Evolutionary conservation across 2,888 invertebrate genomes (phyloP).

Genomic region (Chymomyza amoena): DNA sequence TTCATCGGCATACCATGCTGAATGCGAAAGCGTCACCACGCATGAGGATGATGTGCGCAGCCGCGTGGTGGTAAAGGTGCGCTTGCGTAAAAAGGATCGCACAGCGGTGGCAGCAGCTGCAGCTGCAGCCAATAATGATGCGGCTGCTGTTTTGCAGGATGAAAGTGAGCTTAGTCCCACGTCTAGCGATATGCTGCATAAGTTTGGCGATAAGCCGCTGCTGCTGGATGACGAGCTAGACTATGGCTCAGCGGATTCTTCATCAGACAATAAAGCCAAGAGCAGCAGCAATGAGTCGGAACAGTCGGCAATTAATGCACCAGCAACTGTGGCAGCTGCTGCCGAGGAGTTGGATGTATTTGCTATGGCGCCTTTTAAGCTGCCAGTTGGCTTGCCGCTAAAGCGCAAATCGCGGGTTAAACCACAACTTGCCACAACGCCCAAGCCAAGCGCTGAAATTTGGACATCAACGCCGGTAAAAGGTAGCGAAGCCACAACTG

Average conservation of each 20-base stretch:
- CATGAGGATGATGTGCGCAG: conserved; percentile 81
- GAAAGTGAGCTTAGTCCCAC: conserved; percentile 81
- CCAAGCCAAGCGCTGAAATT: conserved; percentile 59
- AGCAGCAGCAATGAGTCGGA: conserved; percentile 68
- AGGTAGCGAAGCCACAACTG: conserved; percentile 23
- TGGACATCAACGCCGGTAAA: conserved; percentile 78
- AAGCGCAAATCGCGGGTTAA: conserved; percentile 57
- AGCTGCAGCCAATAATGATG: conserved; percentile 31
- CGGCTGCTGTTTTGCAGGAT: conserved; percentile 56
- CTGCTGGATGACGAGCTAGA: conserved; percentile 89
- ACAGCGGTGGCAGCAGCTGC: conserved; percentile 46
- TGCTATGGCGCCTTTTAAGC: conserved; percentile 84
- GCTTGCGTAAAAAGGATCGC: conserved; percentile 79
- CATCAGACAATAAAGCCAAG: conserved; percentile 37
- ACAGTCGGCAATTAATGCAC: conserved; percentile 45
- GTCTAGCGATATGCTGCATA: conserved; percentile 84
- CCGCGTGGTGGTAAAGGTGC: conserved; percentile 80
- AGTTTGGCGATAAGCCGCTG: conserved; percentile 87
- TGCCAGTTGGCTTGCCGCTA: conserved; percentile 69
- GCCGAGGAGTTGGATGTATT: conserved; percentile 83
- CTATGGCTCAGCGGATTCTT: conserved; percentile 80
- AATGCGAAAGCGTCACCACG: conserved; percentile 85
- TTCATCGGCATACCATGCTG: conserved; percentile 86
- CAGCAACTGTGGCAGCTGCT: not conserved
- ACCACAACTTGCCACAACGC: conserved; percentile 23